These are phyloP conservation scores for Acrossocheilus fasciatus DNA, from an alignment of 2,797 vertebrate genomes.

Conservation along the genomic window DNA sequence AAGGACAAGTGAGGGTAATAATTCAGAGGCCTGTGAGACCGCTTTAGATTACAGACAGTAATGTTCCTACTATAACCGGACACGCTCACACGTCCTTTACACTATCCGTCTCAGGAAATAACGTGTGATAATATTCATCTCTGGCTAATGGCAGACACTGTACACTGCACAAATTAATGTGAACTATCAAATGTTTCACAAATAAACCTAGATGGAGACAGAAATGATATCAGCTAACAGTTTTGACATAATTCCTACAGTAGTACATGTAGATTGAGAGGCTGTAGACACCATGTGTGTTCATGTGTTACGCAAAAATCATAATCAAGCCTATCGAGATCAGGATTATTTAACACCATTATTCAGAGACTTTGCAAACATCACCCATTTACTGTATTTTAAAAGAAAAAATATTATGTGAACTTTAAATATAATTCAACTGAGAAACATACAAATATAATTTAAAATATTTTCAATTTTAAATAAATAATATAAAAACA, in stretches of 20 bases:
- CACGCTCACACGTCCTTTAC: neutral
- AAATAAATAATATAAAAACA: too few relatives aligned
- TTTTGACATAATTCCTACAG: neutral
- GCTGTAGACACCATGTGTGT: neutral
- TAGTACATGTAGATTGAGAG: too few relatives aligned
- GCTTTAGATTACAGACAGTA: constrained; percentile 18
- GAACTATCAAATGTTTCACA: neutral
- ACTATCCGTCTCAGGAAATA: neutral
- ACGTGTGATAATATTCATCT: neutral
- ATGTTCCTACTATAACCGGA: neutral
- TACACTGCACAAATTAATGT: neutral
- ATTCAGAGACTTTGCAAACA: neutral
- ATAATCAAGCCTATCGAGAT: neutral
- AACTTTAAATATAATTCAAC: neutral
- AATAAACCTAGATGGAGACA: neutral
- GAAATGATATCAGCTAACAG: neutral
- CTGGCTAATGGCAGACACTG: neutral
- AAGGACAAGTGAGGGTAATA: neutral
- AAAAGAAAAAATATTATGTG: neutral
- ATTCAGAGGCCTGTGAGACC: neutral
- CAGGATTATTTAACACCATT: neutral
- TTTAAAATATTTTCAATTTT: too few relatives aligned
- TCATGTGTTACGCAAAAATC: neutral
- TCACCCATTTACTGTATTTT: neutral
- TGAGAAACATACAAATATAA: too few relatives aligned